Percentiles rank a stretch among this genome's conserved stretches.
Conservation (phyloP, 1,140 invertebrate genomes). For the Musca vetustissima region DNA sequence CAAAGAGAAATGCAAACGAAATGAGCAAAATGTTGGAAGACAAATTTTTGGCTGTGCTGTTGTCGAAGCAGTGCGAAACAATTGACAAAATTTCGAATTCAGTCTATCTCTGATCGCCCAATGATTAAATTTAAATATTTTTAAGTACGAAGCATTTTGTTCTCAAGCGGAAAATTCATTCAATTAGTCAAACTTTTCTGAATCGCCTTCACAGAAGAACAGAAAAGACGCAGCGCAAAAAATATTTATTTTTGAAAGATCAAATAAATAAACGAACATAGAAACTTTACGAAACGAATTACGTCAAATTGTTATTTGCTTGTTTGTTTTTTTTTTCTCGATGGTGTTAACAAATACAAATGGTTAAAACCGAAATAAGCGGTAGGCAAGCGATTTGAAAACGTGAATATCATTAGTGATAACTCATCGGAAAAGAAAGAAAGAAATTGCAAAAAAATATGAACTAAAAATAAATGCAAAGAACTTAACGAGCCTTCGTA, state of each 20-base stretch:
- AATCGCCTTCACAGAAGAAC: constrained; percentile 2
- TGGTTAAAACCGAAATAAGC: no score
- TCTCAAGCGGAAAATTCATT: constrained; percentile 15
- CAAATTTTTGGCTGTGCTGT: background rate
- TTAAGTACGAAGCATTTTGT: constrained; percentile 15
- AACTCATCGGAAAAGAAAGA: no score
- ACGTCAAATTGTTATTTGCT: constrained; percentile 9
- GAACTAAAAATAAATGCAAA: no score
- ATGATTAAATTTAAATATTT: constrained; percentile 33
- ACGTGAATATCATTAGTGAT: no score
- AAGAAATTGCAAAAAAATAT: no score
- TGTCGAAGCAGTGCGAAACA: background rate
- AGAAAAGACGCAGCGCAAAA: background rate
- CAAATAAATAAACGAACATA: background rate
- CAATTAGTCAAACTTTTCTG: constrained; percentile 7
- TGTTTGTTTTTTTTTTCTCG: no score
- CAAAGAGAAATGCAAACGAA: background rate
- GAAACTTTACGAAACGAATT: constrained; percentile 20
- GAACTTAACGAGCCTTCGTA: no score
- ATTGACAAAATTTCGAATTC: constrained; percentile 24
- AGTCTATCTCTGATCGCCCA: constrained; percentile 32
- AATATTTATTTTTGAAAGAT: constrained; percentile 2
- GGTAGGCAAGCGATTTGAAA: no score
- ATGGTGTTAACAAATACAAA: no score
- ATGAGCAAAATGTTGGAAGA: background rate